Conservation (phyloP, 2,888 invertebrate species). For the Drosophila meridionalis region DNA sequence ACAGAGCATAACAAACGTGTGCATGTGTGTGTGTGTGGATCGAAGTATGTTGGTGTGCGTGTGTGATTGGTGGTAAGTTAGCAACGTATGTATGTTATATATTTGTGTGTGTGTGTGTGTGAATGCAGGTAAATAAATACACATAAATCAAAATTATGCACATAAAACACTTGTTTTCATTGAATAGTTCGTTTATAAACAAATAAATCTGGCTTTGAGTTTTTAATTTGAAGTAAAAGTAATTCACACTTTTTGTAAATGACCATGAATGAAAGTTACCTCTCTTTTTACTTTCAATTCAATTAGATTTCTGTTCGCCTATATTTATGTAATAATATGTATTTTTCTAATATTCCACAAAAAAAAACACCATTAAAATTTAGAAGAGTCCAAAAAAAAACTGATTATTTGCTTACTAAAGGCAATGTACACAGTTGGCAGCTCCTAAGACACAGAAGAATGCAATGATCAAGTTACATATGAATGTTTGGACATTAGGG, state of each 20-base stretch:
- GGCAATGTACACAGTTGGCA: conserved; percentile 47
- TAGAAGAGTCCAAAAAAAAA: conserved; percentile 27
- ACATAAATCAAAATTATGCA: neutral
- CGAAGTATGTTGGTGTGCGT: neutral
- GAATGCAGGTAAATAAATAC: conserved; percentile 1
- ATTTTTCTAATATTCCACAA: conserved; percentile 38
- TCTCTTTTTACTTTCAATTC: neutral
- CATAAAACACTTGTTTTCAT: neutral
- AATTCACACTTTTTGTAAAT: conserved; percentile 6
- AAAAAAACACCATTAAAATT: conserved; percentile 36
- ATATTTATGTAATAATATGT: conserved; percentile 10
- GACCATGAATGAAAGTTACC: conserved; percentile 11
- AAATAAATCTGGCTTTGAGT: neutral
- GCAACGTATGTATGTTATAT: neutral
- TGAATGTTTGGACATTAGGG: conserved; percentile 45
- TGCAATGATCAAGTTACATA: conserved; percentile 53
- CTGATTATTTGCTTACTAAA: conserved; percentile 48
- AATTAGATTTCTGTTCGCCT: neutral
- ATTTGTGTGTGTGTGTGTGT: neutral
- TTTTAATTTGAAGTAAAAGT: neutral
- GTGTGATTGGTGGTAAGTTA: conserved; percentile 1
- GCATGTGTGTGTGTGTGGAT: neutral
- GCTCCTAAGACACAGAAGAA: conserved; percentile 49
- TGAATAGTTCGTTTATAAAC: neutral
- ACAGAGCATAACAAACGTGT: conserved; percentile 5